phyloP scores from a whole-genome alignment of 2,797 vertebrate genomes.

The Helostoma temminkii region DNA sequence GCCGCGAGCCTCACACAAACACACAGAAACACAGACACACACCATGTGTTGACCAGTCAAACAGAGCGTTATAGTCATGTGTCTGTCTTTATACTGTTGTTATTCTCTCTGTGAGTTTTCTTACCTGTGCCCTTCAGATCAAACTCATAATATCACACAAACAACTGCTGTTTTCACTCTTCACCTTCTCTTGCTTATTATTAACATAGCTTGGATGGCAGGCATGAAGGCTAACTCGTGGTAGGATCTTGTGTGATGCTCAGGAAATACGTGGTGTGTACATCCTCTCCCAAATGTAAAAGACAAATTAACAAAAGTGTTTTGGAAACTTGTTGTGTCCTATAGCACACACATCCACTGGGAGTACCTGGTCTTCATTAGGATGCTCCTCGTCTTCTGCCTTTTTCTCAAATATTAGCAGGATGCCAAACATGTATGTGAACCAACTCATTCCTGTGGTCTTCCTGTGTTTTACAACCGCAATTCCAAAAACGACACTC shows the following conservation, averaged over 20 bases:
- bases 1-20: constrained; percentile 80
- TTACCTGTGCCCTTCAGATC: constrained; percentile 38
- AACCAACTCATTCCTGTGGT: constrained; percentile 21
- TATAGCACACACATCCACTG: constrained; percentile 31
- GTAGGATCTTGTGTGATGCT: constrained; percentile 46
- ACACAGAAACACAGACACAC: constrained; percentile 44
- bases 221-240: constrained; percentile 55
- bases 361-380: constrained; percentile 77
- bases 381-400: constrained; percentile 54
- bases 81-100: constrained; percentile 28
- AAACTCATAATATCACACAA: constrained; percentile 12
- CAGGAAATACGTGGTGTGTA: constrained; percentile 30
- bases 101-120: constrained; percentile 17
- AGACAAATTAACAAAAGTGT: constrained; percentile 51
- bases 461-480: constrained; percentile 18
- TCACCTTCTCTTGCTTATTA: constrained; percentile 3
- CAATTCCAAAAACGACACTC: no score
- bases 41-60: constrained; percentile 68
- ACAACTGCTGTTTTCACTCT: constrained; percentile 8
- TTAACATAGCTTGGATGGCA: constrained; percentile 28
- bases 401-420: constrained; percentile 56
- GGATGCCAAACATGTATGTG: constrained; percentile 42
- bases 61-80: constrained; percentile 46
- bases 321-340: constrained; percentile 52
- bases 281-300: constrained; percentile 53